Percentiles rank a stretch among this genome's conserved stretches.
Evolutionary conservation across 2,113 vertebrate genomes (phyloP).

Genomic region (Callaeas wilsoni): DNA sequence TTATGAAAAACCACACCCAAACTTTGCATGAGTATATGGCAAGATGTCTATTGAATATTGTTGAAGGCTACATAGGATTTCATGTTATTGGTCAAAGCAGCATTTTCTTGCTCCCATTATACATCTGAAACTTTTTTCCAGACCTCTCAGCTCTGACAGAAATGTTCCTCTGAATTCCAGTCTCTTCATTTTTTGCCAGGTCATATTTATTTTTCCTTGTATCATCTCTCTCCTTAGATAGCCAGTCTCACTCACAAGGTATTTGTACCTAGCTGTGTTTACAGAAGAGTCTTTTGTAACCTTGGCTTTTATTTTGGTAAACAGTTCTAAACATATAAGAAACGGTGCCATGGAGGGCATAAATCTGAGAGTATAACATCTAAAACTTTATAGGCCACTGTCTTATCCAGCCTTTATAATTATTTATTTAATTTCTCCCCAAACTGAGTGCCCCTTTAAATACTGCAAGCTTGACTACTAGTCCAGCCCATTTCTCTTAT

Average conservation of each 20-base stretch:
- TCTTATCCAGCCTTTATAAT: neutral
- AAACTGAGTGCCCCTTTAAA: neutral
- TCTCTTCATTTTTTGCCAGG: neutral
- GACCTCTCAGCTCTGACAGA: neutral
- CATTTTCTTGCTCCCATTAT: neutral
- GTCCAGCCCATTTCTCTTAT: neutral
- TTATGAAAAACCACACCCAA: fast-evolving
- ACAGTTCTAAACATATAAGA: neutral
- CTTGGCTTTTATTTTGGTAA: neutral
- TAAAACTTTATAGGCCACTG: neutral
- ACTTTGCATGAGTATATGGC: neutral
- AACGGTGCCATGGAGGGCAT: neutral
- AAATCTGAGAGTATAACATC: neutral
- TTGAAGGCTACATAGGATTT: neutral
- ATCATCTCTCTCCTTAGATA: neutral
- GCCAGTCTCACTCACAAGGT: neutral
- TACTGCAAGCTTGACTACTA: neutral
- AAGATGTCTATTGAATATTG: neutral
- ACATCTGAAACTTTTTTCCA: neutral
- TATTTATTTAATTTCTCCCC: neutral
- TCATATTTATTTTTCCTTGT: neutral
- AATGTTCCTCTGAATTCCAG: neutral
- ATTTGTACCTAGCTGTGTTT: neutral
- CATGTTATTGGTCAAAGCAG: neutral
- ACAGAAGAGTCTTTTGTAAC: neutral